Conservation (phyloP, 2,888 invertebrate genomes). For the Stomorhina lunata region DNA sequence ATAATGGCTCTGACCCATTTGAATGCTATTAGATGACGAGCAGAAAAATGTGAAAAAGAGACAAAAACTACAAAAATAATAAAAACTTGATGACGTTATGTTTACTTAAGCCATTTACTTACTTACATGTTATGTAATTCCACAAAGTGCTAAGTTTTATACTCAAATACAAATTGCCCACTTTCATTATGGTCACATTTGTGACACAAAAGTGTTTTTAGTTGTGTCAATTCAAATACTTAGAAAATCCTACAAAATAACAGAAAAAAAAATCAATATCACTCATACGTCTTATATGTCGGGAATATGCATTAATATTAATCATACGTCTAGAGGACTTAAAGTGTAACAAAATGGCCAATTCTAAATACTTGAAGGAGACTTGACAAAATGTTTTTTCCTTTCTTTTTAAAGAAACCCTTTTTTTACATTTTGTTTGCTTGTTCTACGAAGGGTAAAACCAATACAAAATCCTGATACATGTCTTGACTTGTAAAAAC, state of each 20-base stretch:
- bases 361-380: not conserved
- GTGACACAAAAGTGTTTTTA: not conserved
- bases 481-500: too few relatives aligned
- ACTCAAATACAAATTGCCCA: not conserved
- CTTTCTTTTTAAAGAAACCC: not conserved
- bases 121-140: not conserved
- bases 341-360: not conserved
- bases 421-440: too few relatives aligned
- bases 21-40: not conserved
- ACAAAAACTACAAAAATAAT: not conserved
- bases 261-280: not conserved
- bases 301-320: not conserved
- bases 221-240: too few relatives aligned
- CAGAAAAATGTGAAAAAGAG: not conserved
- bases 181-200: not conserved
- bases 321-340: constrained; percentile 10
- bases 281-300: not conserved
- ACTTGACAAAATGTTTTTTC: constrained; percentile 14
- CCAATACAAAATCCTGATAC: too few relatives aligned
- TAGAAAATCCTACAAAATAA: too few relatives aligned
- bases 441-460: too few relatives aligned
- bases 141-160: not conserved
- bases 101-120: not conserved
- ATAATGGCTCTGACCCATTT: not conserved
- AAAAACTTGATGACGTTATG: not conserved